These are phyloP conservation scores for Pegoplata infirma DNA, from an alignment of 2,888 invertebrate species.

Conservation along the genomic window DNA sequence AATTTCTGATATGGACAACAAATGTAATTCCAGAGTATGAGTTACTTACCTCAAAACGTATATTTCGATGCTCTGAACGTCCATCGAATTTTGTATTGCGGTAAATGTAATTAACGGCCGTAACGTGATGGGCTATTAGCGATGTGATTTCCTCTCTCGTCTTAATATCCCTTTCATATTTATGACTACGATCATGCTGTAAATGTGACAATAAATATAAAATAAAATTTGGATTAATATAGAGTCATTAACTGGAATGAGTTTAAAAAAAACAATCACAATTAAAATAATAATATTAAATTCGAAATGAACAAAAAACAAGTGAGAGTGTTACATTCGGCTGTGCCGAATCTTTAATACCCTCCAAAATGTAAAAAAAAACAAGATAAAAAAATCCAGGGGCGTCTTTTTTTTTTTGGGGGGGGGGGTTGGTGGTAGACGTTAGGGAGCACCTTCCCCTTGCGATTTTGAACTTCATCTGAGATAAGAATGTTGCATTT, in stretches of 20 bases:
- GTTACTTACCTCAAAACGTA: slow-evolving; percentile 92
- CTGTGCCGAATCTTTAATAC: too few species aligned
- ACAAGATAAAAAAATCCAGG: too few species aligned
- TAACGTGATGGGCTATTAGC: slow-evolving; percentile 98
- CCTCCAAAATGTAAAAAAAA: too few species aligned
- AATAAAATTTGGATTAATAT: slow-evolving; percentile 8
- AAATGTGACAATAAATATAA: slow-evolving; percentile 48
- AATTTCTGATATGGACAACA: background rate
- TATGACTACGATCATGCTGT: slow-evolving; percentile 86
- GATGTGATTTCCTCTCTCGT: slow-evolving; percentile 98
- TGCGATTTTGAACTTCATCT: too few species aligned
- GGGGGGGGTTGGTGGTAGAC: too few species aligned
- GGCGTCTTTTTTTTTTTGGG: too few species aligned
- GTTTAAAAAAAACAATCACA: slow-evolving; percentile 63
- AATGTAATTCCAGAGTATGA: background rate
- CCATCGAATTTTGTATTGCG: slow-evolving; percentile 97
- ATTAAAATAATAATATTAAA: slow-evolving; percentile 70
- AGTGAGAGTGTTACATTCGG: too few species aligned
- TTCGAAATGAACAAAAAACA: slow-evolving; percentile 70
- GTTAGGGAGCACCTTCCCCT: too few species aligned
- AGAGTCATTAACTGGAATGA: background rate
- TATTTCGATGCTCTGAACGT: slow-evolving; percentile 91
- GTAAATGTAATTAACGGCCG: slow-evolving; percentile 98
- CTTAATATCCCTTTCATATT: slow-evolving; percentile 87
- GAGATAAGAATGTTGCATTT: too few species aligned